These are phyloP conservation scores for Callosobruchus maculatus DNA, from an alignment of 2,888 invertebrate genomes.

Conservation along the genomic window DNA sequence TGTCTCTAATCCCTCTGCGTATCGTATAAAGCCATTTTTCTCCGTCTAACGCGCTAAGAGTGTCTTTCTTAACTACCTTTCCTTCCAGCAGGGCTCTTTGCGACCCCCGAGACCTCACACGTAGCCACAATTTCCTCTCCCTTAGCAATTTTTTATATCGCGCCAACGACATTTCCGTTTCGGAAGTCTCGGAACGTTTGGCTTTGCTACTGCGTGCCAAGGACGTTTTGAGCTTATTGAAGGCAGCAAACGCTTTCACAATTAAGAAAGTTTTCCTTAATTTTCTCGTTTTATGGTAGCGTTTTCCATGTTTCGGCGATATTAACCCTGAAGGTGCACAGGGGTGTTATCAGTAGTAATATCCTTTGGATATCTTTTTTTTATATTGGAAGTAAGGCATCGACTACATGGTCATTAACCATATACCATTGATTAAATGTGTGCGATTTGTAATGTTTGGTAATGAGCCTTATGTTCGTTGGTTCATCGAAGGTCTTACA, in stretches of 20 bases:
- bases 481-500: too few relatives aligned
- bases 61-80: not conserved
- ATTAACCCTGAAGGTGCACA: not conserved
- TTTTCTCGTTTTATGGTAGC: not conserved
- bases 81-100: not conserved
- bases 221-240: not conserved
- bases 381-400: too few relatives aligned
- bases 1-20: not conserved
- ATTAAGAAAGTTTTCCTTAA: not conserved
- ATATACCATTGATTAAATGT: too few relatives aligned
- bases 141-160: not conserved
- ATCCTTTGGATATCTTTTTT: too few relatives aligned
- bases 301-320: not conserved
- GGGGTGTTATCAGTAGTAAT: too few relatives aligned
- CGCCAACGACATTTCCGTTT: not conserved
- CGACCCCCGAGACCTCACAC: not conserved
- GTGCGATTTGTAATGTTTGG: too few relatives aligned
- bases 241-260: not conserved
- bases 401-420: too few relatives aligned
- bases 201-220: not conserved
- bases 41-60: not conserved
- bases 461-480: too few relatives aligned
- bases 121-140: not conserved
- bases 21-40: not conserved
- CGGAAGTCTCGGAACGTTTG: not conserved